Evolutionary conservation across 2,888 invertebrate species (phyloP).

Genomic region (Melieria picta): DNA sequence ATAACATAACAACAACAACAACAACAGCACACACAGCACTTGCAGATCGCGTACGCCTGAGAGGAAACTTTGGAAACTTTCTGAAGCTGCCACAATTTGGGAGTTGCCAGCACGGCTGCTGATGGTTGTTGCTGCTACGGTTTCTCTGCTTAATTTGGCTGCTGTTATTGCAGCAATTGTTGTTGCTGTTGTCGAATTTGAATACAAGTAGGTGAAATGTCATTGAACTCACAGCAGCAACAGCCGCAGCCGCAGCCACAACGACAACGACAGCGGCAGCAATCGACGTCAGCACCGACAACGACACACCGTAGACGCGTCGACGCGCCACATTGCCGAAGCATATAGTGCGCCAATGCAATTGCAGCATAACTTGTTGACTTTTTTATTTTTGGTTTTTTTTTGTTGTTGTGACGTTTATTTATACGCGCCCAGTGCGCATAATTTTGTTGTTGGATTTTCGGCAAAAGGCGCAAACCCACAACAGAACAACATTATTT

Average conservation of each 20-base stretch:
- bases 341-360: no score
- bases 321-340: no score
- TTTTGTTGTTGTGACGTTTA: no score
- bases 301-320: slow-evolving; percentile 1
- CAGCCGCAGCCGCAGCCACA: slow-evolving; percentile 28
- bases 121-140: no score
- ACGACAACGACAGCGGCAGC: background rate
- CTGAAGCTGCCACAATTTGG: no score
- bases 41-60: no score
- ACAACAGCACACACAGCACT: no score
- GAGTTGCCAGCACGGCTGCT: no score
- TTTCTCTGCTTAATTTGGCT: background rate
- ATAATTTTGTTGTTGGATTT: background rate
- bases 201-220: slow-evolving; percentile 46
- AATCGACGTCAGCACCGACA: background rate
- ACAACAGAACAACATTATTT: background rate
- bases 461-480: background rate
- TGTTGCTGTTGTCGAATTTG: slow-evolving; percentile 7
- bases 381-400: no score
- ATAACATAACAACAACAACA: no score
- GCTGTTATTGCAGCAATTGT: background rate
- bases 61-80: no score
- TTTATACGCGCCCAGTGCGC: background rate
- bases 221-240: slow-evolving; percentile 44
- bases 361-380: no score